Conservation (phyloP, 2,888 invertebrate species). For the Trichopria drosophilae region DNA sequence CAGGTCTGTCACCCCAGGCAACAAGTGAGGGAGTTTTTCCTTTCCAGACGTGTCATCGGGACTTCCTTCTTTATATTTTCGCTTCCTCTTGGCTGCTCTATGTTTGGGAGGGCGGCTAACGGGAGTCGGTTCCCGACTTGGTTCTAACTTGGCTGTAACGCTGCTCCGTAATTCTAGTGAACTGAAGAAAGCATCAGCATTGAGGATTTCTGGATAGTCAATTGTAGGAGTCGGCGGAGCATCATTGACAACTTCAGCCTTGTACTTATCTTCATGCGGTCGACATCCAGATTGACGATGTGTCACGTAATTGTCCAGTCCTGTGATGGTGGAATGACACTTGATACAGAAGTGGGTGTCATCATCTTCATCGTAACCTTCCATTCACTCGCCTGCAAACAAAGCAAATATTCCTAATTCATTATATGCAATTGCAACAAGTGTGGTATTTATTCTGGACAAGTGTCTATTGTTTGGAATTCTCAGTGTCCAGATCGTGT, state of each 20-base stretch:
- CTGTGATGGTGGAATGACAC: slow-evolving; percentile 80
- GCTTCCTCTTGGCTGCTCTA: slow-evolving; percentile 37
- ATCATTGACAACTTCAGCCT: slow-evolving; percentile 38
- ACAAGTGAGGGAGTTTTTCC: slow-evolving; percentile 46
- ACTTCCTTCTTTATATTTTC: slow-evolving; percentile 39
- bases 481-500: too few relatives aligned
- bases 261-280: slow-evolving; percentile 31
- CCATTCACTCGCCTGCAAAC: too few relatives aligned
- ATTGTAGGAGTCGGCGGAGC: slow-evolving; percentile 56
- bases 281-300: slow-evolving; percentile 78
- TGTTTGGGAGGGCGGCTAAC: slow-evolving; percentile 36
- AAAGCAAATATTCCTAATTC: too few relatives aligned
- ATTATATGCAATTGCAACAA: too few relatives aligned
- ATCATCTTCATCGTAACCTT: slow-evolving; percentile 69
- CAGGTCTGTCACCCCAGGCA: slow-evolving; percentile 51
- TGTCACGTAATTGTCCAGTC: slow-evolving; percentile 82
- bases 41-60: slow-evolving; percentile 45
- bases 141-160: slow-evolving; percentile 45
- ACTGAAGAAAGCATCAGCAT: slow-evolving; percentile 85
- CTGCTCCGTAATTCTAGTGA: slow-evolving; percentile 79
- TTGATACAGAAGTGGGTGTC: slow-evolving; percentile 87
- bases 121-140: slow-evolving; percentile 35
- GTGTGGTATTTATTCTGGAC: too few relatives aligned
- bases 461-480: too few relatives aligned
- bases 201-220: slow-evolving; percentile 60